A percentile compares a stretch with the other conserved stretches of the same genome.
Evolutionary conservation across 1,140 invertebrate species (phyloP).

Genomic region (Contarinia nasturtii): DNA sequence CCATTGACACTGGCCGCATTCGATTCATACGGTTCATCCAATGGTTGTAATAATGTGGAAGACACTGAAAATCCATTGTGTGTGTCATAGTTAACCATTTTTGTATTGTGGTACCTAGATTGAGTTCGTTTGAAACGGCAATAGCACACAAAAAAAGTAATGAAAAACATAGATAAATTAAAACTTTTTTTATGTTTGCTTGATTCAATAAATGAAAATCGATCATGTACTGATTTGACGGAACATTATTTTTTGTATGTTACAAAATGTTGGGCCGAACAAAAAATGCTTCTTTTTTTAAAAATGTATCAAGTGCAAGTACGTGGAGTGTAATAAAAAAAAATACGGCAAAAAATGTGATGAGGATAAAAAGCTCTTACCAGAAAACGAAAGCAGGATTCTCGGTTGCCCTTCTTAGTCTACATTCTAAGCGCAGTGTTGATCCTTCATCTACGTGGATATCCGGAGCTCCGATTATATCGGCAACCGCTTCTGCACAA

Average conservation of each 20-base stretch:
- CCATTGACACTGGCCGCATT: conserved; percentile 3
- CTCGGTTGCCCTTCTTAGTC: conserved; percentile 47
- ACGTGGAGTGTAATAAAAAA: not conserved
- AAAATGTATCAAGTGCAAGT: not conserved
- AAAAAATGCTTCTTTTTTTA: not conserved
- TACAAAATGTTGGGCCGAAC: not conserved
- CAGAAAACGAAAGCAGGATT: conserved; percentile 61
- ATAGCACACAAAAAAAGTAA: not conserved
- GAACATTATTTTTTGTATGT: not conserved
- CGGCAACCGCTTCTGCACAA: conserved; percentile 44
- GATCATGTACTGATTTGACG: not conserved
- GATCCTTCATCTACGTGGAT: conserved; percentile 55
- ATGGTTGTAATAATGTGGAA: conserved; percentile 10
- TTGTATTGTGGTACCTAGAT: conserved; percentile 39
- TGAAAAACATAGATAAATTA: not conserved
- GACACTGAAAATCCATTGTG: conserved; percentile 26
- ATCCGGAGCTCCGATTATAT: conserved; percentile 55
- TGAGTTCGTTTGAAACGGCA: not conserved
- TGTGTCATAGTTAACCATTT: conserved; percentile 53
- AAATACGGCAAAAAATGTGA: not conserved
- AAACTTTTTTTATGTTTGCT: not conserved
- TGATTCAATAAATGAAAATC: too few relatives aligned
- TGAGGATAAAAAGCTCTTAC: conserved; percentile 16
- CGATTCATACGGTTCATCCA: not conserved
- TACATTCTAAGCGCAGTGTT: conserved; percentile 47